A percentile compares a stretch with the other conserved stretches of the same genome.
These are phyloP conservation scores for Scaptomyza caliginosa DNA, from an alignment of 2,888 invertebrate genomes.

Conservation along the genomic window DNA sequence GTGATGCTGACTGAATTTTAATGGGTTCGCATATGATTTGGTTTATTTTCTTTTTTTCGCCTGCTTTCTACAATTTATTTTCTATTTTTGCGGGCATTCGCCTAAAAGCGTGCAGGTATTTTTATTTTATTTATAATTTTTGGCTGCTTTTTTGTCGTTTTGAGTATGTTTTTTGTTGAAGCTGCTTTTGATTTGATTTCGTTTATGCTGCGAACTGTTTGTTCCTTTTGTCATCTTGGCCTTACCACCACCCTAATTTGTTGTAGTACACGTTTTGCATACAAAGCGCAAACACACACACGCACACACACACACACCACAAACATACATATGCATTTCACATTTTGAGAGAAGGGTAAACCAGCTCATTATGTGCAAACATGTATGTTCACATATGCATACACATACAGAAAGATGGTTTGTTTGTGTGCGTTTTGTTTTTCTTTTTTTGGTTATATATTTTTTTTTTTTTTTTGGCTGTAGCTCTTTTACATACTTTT, in stretches of 20 bases:
- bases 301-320: constrained; percentile 2
- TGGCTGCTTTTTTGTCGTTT: constrained; percentile 16
- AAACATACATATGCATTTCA: neutral
- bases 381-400: constrained; percentile 25
- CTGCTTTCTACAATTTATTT: constrained; percentile 18
- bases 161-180: constrained; percentile 11
- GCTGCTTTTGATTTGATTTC: constrained; percentile 66
- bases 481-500: constrained; percentile 53
- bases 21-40: constrained; percentile 25
- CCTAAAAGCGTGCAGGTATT: constrained; percentile 71
- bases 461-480: constrained; percentile 20
- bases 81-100: constrained; percentile 48
- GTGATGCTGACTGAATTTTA: constrained; percentile 53
- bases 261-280: constrained; percentile 61
- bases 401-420: constrained; percentile 1
- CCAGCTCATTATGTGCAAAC: constrained; percentile 58
- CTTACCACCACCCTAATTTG: constrained; percentile 56
- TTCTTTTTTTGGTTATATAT: constrained; percentile 14
- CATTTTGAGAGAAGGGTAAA: constrained; percentile 29
- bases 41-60: constrained; percentile 25
- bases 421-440: constrained; percentile 4
- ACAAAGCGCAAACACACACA: constrained; percentile 48
- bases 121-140: constrained; percentile 11
- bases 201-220: constrained; percentile 35
- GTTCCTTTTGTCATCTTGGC: constrained; percentile 62